Conservation (phyloP, 2,888 invertebrate species). For the Heterodera filipjevi region DNA sequence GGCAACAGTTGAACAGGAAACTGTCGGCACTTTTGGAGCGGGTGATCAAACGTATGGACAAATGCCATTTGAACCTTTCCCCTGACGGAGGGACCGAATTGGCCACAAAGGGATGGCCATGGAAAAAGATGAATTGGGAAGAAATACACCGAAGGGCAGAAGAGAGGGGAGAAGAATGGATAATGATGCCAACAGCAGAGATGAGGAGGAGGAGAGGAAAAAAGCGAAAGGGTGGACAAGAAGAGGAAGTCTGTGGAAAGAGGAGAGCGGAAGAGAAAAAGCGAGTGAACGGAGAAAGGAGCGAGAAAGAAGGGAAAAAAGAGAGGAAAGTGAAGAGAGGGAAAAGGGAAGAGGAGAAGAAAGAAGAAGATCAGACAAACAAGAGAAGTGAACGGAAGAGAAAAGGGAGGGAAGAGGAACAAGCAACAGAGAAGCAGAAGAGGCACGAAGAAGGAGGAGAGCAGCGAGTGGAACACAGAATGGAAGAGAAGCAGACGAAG, state of each 20-base stretch:
- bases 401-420: no score
- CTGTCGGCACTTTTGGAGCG: conserved; percentile 23
- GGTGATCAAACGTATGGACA: conserved; percentile 18
- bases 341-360: not conserved
- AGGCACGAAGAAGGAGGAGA: not conserved
- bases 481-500: not conserved
- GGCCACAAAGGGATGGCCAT: conserved; percentile 3
- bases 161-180: conserved; percentile 6
- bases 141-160: not conserved
- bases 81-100: not conserved
- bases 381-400: not conserved
- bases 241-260: not conserved
- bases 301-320: not conserved
- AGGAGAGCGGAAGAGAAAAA: not conserved
- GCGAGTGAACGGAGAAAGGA: not conserved
- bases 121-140: conserved; percentile 29
- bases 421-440: not conserved
- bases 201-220: not conserved
- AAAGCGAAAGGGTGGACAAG: not conserved
- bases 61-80: conserved; percentile 16
- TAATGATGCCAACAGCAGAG: not conserved
- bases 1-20: conserved; percentile 31
- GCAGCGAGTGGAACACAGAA: not conserved
- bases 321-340: not conserved
- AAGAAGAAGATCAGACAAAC: not conserved